A percentile compares a stretch with the other conserved stretches of the same genome.
Conservation (phyloP, 2,113 vertebrate species). For the Solenodon paradoxus region DNA sequence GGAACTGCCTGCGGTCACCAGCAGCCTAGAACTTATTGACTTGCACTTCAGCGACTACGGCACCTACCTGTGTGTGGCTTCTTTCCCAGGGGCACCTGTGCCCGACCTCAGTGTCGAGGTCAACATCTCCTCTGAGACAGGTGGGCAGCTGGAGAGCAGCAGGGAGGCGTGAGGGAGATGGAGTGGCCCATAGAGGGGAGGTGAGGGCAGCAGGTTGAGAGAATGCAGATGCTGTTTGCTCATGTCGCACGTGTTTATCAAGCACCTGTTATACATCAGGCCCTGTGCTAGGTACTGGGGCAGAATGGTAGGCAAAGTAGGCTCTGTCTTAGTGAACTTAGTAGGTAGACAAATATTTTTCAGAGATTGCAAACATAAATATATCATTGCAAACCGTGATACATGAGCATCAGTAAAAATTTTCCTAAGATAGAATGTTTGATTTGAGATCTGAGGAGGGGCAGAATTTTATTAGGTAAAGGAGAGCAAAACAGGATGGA, state of each 20-base stretch:
- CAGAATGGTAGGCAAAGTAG: neutral
- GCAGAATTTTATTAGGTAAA: neutral
- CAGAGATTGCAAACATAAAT: neutral
- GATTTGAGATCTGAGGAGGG: neutral
- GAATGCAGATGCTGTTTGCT: neutral
- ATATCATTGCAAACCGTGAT: neutral
- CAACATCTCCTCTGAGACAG: slow-evolving; percentile 98
- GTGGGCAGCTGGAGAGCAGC: slow-evolving; percentile 79
- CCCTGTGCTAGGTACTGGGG: neutral
- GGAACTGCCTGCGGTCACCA: slow-evolving; percentile 93
- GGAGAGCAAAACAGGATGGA: neutral
- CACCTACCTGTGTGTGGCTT: slow-evolving; percentile 94
- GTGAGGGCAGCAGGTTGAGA: neutral
- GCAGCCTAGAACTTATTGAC: slow-evolving; percentile 97
- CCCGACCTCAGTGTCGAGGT: slow-evolving; percentile 94
- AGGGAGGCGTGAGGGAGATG: neutral
- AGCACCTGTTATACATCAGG: neutral
- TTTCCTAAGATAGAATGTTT: neutral
- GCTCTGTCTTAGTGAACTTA: neutral
- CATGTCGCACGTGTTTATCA: neutral
- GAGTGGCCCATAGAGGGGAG: neutral
- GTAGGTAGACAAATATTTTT: neutral
- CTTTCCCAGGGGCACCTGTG: slow-evolving; percentile 91
- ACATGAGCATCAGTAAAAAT: neutral
- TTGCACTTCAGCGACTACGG: slow-evolving; percentile 97